Percentiles rank a stretch among this genome's conserved stretches.
Conservation (phyloP, 37 sponge, comb jelly and placozoan species). For the Axinella damicornis region DNA sequence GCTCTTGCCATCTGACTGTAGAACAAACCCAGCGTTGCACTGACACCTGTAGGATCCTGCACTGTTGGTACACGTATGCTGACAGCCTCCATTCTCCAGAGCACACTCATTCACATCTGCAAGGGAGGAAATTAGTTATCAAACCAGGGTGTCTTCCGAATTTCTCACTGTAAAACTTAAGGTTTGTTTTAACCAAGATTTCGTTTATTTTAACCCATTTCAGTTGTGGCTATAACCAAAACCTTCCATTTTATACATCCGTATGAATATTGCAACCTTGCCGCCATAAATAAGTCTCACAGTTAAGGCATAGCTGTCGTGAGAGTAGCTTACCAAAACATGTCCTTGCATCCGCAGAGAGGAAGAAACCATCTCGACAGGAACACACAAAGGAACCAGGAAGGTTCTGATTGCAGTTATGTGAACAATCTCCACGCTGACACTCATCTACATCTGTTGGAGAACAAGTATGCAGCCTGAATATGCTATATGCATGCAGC, state of each 20-base stretch:
- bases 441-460: conserved; percentile 65
- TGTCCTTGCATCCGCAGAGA: conserved; percentile 38
- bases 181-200: no score
- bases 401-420: conserved; percentile 53
- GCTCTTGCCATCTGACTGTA: conserved; percentile 11
- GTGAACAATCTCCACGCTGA: conserved; percentile 36
- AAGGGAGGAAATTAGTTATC: background rate
- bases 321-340: conserved; percentile 84
- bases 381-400: conserved; percentile 47
- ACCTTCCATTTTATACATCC: no score
- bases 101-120: conserved; percentile 87
- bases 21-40: conserved; percentile 19
- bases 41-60: conserved; percentile 36
- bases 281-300: no score
- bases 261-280: no score
- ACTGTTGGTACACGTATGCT: conserved; percentile 44
- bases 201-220: no score
- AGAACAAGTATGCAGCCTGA: no score
- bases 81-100: conserved; percentile 17
- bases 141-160: background rate
- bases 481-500: no score
- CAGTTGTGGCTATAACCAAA: no score
- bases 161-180: background rate
- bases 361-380: conserved; percentile 56
- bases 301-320: no score